Percentiles rank a stretch among this genome's conserved stretches.
phyloP scores from a whole-genome alignment of 2,113 vertebrate species.

The Proterorhinus semilunaris region DNA sequence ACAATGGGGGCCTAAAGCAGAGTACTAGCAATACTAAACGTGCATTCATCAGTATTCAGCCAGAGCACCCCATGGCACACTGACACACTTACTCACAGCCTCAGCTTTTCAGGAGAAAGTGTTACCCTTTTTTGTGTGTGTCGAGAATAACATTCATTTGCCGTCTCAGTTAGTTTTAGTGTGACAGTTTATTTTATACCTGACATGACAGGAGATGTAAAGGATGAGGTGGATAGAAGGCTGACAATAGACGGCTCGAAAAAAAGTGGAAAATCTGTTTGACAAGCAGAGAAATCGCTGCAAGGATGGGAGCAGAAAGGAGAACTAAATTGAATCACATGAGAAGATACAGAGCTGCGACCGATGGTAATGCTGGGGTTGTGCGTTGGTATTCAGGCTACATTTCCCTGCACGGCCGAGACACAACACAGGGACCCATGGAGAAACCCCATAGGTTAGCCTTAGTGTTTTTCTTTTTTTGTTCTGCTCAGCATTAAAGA shows the following conservation, averaged over 20 bases:
- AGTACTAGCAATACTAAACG: neutral
- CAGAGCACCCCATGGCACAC: constrained; percentile 19
- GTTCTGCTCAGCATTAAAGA: neutral
- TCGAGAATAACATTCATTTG: neutral
- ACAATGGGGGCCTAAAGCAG: neutral
- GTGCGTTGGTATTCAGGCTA: constrained; percentile 42
- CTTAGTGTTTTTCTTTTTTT: neutral
- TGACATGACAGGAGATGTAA: constrained; percentile 1
- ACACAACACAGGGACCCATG: constrained; percentile 35
- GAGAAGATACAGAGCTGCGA: constrained; percentile 6
- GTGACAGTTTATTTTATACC: neutral
- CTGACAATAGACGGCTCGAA: neutral
- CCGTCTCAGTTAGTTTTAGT: neutral
- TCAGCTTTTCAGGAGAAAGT: neutral
- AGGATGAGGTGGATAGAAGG: constrained; percentile 1
- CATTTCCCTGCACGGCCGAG: constrained; percentile 59
- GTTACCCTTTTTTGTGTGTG: neutral
- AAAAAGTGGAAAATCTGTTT: neutral
- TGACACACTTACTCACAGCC: constrained; percentile 17
- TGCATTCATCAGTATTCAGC: constrained; percentile 16
- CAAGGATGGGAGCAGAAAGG: neutral
- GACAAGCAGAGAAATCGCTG: constrained; percentile 2
- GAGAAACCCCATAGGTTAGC: neutral
- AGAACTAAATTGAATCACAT: neutral
- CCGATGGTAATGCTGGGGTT: constrained; percentile 15